These are phyloP conservation scores for Gymnopithys bicolor DNA, from an alignment of 2,797 vertebrate species.

Conservation along the genomic window DNA sequence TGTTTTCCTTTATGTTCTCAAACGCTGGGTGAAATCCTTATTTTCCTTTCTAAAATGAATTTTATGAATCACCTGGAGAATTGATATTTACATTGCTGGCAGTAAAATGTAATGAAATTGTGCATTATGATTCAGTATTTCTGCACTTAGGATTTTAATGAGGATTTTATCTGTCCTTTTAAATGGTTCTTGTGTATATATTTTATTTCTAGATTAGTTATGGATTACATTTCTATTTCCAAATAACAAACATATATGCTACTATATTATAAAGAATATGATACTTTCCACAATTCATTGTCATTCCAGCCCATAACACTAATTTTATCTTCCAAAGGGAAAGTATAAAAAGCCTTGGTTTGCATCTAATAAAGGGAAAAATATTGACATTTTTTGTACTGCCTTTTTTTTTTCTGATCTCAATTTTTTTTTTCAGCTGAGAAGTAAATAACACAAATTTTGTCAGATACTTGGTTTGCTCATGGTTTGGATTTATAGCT, in stretches of 20 bases:
- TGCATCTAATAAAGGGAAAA: background rate
- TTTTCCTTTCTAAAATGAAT: constrained; percentile 54
- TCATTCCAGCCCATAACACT: constrained; percentile 25
- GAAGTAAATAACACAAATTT: background rate
- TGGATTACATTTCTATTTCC: constrained; percentile 62
- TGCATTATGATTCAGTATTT: constrained; percentile 72
- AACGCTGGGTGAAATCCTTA: constrained; percentile 44
- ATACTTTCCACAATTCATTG: constrained; percentile 19
- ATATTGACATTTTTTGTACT: background rate
- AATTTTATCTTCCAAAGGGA: constrained; percentile 36
- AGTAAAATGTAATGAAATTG: constrained; percentile 71
- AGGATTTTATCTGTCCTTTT: constrained; percentile 70
- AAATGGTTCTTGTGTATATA: constrained; percentile 54
- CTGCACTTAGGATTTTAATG: constrained; percentile 70
- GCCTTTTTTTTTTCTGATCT: background rate
- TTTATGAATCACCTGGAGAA: constrained; percentile 70
- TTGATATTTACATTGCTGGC: constrained; percentile 67
- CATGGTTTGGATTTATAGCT: background rate
- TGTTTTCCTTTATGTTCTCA: constrained; percentile 64
- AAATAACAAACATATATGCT: constrained; percentile 47
- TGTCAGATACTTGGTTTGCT: background rate
- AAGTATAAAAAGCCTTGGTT: constrained; percentile 5
- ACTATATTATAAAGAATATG: constrained; percentile 9
- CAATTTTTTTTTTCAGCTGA: background rate
- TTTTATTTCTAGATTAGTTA: constrained; percentile 71